Conservation (phyloP, 2,888 invertebrate species). For the Junonia oenone region DNA sequence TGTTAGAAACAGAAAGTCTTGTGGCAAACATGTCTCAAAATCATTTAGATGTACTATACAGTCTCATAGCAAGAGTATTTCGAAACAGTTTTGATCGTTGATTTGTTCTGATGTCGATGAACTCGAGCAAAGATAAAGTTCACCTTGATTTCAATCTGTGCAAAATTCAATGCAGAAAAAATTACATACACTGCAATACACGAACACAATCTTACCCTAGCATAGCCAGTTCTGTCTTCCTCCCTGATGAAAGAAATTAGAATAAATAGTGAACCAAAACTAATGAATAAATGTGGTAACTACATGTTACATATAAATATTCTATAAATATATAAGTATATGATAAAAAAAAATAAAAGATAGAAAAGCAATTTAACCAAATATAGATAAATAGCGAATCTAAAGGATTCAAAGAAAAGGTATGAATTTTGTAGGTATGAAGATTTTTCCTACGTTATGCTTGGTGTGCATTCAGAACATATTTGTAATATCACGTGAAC, state of each 20-base stretch:
- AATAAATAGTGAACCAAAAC: conserved; percentile 43
- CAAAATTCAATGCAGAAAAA: conserved; percentile 50
- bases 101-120: conserved; percentile 24
- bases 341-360: conserved; percentile 9
- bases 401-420: conserved; percentile 8
- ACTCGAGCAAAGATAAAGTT: conserved; percentile 36
- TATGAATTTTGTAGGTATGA: conserved; percentile 4
- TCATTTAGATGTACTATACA: neutral
- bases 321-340: conserved; percentile 30
- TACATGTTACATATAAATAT: conserved; percentile 32
- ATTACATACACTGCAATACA: conserved; percentile 67
- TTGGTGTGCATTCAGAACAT: conserved; percentile 69
- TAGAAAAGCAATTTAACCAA: conserved; percentile 7
- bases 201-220: conserved; percentile 76
- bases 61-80: neutral
- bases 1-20: neutral
- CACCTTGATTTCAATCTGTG: conserved; percentile 33
- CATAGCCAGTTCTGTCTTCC: conserved; percentile 79
- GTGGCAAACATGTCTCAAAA: neutral
- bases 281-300: conserved; percentile 40
- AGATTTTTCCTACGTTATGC: conserved; percentile 20
- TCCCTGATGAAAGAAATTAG: conserved; percentile 78
- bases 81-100: neutral
- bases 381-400: conserved; percentile 25
- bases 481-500: conserved; percentile 31